Evolutionary conservation across 2,888 invertebrate genomes (phyloP), one percentile per base, ranked within the genome.

Genomic region (Operophtera brumata): DNA sequence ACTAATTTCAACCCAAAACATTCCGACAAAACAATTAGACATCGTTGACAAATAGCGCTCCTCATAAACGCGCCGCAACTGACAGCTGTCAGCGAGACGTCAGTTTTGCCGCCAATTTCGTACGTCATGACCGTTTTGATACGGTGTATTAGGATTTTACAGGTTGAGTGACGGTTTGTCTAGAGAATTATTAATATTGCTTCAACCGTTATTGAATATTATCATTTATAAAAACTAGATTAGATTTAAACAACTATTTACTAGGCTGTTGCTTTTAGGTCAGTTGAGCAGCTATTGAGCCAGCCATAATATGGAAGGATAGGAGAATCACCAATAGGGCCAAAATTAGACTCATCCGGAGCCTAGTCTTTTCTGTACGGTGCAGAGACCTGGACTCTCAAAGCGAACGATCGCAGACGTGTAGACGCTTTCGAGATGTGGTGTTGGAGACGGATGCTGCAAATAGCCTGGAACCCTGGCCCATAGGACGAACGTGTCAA

Each of bases 71-170:
- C 63, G 54, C 60, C 61, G 58, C 57, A 41, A 69, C 66, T 78
- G 78, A 76, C 79, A 80, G 67, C 68, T 78, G 79, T 79, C 80
- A 77, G 61, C 73, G 66, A 25, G 47, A 51, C 69, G 78, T 80
- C 82, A 78, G 75, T 74, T 77, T 71, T 73, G 54, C 62, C 79
- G 72, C 73, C 78, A 80, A 80, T 81, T 78, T 72, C 54, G 68
- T 53, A 61, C 55, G 67, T 70, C 63, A 58, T 47, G 47, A 45
- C 51, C 49, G 51, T 30, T 40, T 43, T 34, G 58, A 45, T 47
- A 43, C 43, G 53, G 57, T 61, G 47, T 62, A 60, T 54, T 59
- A 49, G 39, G 52, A 53, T 58, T 61, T 41, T 32, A 36, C 10
- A 20, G 25, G 9, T 39, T 25, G 36, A 26, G 20, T 25, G 32